These are phyloP conservation scores for Sterrhoptilus dennistouni DNA, from an alignment of 2,113 vertebrate species.

Conservation along the genomic window DNA sequence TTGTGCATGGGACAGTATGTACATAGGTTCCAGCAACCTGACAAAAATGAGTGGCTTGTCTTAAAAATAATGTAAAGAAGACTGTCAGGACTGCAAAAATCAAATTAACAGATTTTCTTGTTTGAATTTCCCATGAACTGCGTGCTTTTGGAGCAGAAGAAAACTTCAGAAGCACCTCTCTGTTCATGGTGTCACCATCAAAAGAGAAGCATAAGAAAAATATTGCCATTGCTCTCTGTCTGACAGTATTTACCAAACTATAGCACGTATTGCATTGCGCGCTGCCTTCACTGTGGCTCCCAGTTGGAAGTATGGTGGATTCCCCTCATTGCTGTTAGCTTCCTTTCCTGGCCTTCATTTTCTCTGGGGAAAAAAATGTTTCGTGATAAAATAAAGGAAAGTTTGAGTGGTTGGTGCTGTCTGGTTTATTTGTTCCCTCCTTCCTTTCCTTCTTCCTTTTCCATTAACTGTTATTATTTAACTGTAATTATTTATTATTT, in stretches of 20 bases:
- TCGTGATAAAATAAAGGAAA: background rate
- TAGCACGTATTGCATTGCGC: background rate
- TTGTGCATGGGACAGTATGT: fast-evolving
- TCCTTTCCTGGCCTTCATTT: background rate
- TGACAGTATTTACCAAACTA: background rate
- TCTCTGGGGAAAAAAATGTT: background rate
- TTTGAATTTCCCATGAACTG: background rate
- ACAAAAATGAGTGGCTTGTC: background rate
- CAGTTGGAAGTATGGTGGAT: background rate
- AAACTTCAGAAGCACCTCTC: background rate
- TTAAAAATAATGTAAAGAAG: background rate
- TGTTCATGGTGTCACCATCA: background rate
- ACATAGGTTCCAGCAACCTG: background rate
- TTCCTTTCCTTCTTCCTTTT: background rate
- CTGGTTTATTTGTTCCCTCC: background rate
- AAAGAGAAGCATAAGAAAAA: background rate
- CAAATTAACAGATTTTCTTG: background rate
- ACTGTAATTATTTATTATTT: too few relatives aligned
- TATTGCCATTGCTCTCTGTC: background rate
- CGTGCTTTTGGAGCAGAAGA: background rate
- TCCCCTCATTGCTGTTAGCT: background rate
- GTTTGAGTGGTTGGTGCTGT: background rate
- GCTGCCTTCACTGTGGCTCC: background rate
- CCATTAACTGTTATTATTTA: background rate
- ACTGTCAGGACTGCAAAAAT: background rate